A percentile compares a stretch with the other conserved stretches of the same genome.
These are phyloP conservation scores for Tenualosa thibaudeaui DNA, from an alignment of 2,797 vertebrate species.

Conservation along the genomic window DNA sequence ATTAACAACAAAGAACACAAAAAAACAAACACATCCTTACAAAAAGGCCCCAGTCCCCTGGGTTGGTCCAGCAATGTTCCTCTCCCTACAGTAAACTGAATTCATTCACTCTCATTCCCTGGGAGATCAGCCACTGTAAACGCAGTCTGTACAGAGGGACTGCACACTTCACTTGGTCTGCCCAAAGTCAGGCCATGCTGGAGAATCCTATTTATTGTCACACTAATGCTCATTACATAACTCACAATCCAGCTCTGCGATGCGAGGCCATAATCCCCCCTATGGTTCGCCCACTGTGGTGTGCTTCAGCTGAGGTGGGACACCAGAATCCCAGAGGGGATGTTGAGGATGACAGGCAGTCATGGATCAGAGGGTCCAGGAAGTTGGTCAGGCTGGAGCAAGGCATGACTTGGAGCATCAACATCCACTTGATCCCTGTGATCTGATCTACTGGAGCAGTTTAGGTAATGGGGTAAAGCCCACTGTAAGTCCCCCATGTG, in stretches of 20 bases:
- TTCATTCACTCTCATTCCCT: not conserved
- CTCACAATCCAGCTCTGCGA: not conserved
- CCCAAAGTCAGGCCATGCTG: not conserved
- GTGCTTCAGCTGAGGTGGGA: not conserved
- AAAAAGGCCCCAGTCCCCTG: not conserved
- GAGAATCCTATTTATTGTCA: constrained; percentile 13
- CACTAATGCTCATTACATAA: constrained; percentile 23
- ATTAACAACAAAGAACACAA: not conserved
- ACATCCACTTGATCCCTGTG: not conserved
- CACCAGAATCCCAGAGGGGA: not conserved
- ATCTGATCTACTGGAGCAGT: not conserved
- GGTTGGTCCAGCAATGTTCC: not conserved
- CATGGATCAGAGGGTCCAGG: constrained; percentile 6
- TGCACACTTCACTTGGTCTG: not conserved
- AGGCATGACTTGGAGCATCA: not conserved
- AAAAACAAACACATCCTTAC: not conserved
- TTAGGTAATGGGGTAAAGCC: not conserved
- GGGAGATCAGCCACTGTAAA: constrained; percentile 5
- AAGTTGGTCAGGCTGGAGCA: not conserved
- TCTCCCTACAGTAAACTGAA: not conserved
- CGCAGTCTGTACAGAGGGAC: not conserved
- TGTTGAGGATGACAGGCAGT: not conserved
- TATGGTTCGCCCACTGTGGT: not conserved
- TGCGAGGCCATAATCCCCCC: not conserved
- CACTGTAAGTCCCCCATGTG: not conserved